Evolutionary conservation across 2,113 vertebrate genomes (phyloP), one percentile per base, ranked within the genome.

Genomic region (Cebidichthys violaceus): DNA sequence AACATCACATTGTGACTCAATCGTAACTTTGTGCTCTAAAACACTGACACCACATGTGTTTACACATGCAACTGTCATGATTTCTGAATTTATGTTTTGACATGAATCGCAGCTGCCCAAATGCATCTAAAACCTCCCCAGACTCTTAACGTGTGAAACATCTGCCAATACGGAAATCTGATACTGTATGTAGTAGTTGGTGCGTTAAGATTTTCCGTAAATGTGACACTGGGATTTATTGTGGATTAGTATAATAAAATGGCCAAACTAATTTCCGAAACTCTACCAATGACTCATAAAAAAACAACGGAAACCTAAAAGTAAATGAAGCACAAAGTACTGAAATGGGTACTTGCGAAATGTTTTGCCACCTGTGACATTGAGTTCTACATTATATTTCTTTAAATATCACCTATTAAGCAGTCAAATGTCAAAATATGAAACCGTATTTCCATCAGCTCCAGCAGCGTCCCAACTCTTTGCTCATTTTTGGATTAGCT

Each of bases 101-200:
- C 85, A 70, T 79, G 24, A 88, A 67, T 92, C 83, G 71, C 81
- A 87, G 66, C 80, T 83, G 84, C 82, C 55, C 75, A 85, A 76
- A 83, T 72, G 77, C 84, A 78, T 62, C 82, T 69, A 75, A 82
- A 87, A 68, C 67, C 71, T 82, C 79, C 69, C 68, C 10, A 52
- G 80, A 87, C 82, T 70, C 82, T 50, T 75, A 75, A 89, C 86
- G 73, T 70, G n/a, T 86, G 87, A 86, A 93, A 92, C 93, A 93
- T 92, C 91, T 94, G 94, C 70, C 73, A 72, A 20, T 10, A 35
- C 45, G 74, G 88, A 86, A 86, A 94, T 41, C 5, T 17, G 78
- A 94, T 59, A 74, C 72, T 31, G 68, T 39, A 57, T 91, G 89
- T 93, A 89, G 77, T 90, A 88, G 77, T 84, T 90, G 69, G 54